These are phyloP conservation scores for Heloderma charlesbogerti DNA, from an alignment of 2,113 vertebrate genomes.

Conservation along the genomic window DNA sequence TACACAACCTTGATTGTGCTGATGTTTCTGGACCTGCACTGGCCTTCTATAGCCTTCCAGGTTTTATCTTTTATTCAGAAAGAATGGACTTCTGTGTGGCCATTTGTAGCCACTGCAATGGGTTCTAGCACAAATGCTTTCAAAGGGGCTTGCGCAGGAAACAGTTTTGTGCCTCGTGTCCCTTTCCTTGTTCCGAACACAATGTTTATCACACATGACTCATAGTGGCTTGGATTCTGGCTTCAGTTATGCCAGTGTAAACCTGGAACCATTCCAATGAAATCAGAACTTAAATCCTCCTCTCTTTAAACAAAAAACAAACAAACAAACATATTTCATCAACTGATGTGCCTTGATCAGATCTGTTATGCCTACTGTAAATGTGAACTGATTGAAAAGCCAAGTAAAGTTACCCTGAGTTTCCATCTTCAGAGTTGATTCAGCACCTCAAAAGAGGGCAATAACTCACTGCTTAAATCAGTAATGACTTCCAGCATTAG, in stretches of 20 bases:
- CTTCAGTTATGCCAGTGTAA: background rate
- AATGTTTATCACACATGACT: background rate
- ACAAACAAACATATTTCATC: background rate
- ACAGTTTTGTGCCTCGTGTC: no score
- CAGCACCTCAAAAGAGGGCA: slow-evolving; percentile 49
- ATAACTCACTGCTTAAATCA: slow-evolving; percentile 42
- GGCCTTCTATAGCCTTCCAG: background rate
- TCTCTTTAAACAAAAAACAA: background rate
- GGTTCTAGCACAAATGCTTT: background rate
- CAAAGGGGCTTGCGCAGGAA: background rate
- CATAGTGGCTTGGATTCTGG: background rate
- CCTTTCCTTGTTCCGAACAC: background rate
- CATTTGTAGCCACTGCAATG: background rate
- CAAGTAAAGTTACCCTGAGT: slow-evolving; percentile 1
- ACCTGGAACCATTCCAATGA: background rate
- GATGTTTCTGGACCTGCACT: background rate
- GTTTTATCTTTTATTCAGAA: background rate
- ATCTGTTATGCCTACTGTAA: slow-evolving; percentile 26
- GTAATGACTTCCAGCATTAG: slow-evolving; percentile 57
- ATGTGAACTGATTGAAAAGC: background rate
- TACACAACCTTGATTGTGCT: background rate
- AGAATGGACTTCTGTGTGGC: background rate
- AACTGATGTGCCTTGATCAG: background rate
- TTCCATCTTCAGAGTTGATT: slow-evolving; percentile 54
- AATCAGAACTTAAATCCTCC: background rate